These are phyloP conservation scores for Drosophila nigromelanica DNA, from an alignment of 1,140 invertebrate species.

Conservation along the genomic window DNA sequence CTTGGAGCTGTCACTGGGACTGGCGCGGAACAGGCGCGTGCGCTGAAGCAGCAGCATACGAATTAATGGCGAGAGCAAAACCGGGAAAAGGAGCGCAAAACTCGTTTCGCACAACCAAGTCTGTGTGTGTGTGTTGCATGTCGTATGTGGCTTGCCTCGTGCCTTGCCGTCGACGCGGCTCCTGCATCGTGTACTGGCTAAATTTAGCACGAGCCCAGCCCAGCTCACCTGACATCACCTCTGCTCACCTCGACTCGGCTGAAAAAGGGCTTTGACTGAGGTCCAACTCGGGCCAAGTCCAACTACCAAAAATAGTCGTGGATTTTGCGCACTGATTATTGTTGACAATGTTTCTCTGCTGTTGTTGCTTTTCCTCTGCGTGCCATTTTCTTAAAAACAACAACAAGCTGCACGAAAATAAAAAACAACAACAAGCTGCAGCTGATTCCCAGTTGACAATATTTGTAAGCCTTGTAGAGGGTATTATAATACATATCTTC, in stretches of 20 bases:
- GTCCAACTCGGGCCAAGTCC: not conserved
- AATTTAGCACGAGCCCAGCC: slow-evolving; percentile 67
- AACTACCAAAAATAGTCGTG: slow-evolving; percentile 47
- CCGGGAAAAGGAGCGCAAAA: slow-evolving; percentile 62
- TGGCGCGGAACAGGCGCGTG: slow-evolving; percentile 26
- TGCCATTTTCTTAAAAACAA: slow-evolving; percentile 41
- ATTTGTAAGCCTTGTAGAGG: not conserved
- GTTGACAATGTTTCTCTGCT: not conserved
- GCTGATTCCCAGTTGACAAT: not conserved
- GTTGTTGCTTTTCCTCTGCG: slow-evolving; percentile 23
- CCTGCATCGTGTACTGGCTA: slow-evolving; percentile 37
- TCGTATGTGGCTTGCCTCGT: slow-evolving; percentile 4
- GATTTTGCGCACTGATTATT: slow-evolving; percentile 51
- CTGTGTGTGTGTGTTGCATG: not conserved
- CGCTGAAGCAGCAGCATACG: slow-evolving; percentile 5
- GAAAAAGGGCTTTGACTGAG: slow-evolving; percentile 41
- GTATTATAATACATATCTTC: too few species aligned
- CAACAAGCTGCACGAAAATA: too few species aligned
- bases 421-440: not conserved
- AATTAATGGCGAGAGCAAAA: slow-evolving; percentile 4
- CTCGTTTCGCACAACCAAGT: slow-evolving; percentile 16
- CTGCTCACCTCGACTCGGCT: not conserved
- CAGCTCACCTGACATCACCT: slow-evolving; percentile 18
- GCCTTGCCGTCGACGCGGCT: not conserved
- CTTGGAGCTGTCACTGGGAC: slow-evolving; percentile 32